phyloP scores from a whole-genome alignment of 2,113 vertebrate genomes.

The Phrynosoma blainvillii region DNA sequence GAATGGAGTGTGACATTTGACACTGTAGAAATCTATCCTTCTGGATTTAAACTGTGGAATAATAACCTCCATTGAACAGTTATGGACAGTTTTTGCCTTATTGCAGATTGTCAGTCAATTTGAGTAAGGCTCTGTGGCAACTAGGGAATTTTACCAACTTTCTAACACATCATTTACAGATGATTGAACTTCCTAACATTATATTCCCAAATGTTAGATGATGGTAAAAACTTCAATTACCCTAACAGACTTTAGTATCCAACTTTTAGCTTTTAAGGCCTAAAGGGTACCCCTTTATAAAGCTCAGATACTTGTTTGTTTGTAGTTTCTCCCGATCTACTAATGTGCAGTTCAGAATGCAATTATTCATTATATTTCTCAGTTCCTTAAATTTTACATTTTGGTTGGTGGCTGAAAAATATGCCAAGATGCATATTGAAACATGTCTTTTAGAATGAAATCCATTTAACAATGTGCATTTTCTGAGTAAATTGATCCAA shows the following conservation, averaged over 20 bases:
- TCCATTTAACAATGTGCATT: too few species aligned
- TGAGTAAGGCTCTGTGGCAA: not conserved
- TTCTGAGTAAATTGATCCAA: too few species aligned
- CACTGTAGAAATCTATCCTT: not conserved
- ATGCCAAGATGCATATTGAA: too few species aligned
- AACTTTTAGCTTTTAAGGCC: not conserved
- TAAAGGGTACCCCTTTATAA: not conserved
- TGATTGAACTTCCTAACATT: not conserved
- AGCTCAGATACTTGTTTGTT: not conserved
- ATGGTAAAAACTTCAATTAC: too few species aligned
- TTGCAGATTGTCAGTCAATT: not conserved
- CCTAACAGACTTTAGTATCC: not conserved
- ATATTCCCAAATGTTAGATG: not conserved
- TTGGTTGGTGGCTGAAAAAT: not conserved
- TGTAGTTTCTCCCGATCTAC: not conserved
- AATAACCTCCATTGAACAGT: not conserved
- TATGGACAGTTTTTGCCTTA: not conserved
- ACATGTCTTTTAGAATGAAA: too few species aligned
- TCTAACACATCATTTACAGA: not conserved
- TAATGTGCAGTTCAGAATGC: not conserved
- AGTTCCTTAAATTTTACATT: not conserved
- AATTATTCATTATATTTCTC: not conserved
- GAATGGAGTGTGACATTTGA: too few species aligned
- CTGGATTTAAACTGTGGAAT: not conserved
- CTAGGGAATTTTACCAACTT: not conserved